Percentiles rank a stretch among this genome's conserved stretches.
Evolutionary conservation across 2,113 vertebrate species (phyloP).

Genomic region (Urocitellus parryii): DNA sequence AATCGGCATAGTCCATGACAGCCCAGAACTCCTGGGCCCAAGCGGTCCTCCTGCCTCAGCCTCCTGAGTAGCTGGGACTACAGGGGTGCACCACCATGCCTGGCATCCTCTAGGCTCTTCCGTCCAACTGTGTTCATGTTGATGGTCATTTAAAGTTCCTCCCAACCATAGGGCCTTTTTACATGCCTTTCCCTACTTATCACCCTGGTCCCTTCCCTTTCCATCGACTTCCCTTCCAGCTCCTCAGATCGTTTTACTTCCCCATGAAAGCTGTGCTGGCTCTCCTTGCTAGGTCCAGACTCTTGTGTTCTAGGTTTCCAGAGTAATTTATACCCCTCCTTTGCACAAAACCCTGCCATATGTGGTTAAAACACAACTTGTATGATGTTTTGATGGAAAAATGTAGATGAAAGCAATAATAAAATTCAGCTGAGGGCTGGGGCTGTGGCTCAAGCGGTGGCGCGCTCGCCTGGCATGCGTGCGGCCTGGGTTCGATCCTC

Average conservation of each 20-base stretch:
- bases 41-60: too few species aligned
- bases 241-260: background rate
- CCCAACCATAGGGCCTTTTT: background rate
- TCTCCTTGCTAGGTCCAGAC: background rate
- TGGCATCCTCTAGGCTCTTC: background rate
- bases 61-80: too few species aligned
- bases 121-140: background rate
- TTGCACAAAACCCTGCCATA: background rate
- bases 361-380: background rate
- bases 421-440: too few species aligned
- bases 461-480: too few species aligned
- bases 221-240: background rate
- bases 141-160: background rate
- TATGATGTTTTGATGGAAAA: constrained; percentile 4
- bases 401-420: background rate
- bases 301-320: background rate
- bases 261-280: background rate
- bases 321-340: background rate
- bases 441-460: too few species aligned
- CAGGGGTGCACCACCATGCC: too few species aligned
- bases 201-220: background rate
- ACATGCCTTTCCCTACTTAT: background rate
- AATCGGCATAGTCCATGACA: too few species aligned
- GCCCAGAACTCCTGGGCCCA: too few species aligned
- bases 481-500: too few species aligned